Evolutionary conservation across 2,113 vertebrate species (phyloP).

Genomic region (Pituophis catenifer): DNA sequence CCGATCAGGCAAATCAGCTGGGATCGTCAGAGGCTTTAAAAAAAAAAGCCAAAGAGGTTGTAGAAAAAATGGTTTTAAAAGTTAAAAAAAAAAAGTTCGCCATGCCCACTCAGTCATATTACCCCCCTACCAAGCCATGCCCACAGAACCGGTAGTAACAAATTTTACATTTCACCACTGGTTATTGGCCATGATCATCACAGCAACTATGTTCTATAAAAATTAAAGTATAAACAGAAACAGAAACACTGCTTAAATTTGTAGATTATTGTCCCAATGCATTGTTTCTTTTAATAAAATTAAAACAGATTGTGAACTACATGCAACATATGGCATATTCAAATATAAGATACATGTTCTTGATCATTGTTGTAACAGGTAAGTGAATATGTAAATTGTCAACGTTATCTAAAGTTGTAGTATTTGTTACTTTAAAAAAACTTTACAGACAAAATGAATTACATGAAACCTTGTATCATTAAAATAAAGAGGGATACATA

Average conservation of each 20-base stretch:
- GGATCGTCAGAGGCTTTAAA: too few species aligned
- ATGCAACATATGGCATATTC: background rate
- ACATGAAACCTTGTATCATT: background rate
- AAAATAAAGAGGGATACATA: background rate
- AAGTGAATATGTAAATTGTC: background rate
- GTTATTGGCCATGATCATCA: background rate
- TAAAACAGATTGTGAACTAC: background rate
- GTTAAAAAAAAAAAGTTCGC: too few species aligned
- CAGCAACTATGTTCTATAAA: background rate
- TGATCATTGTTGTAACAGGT: background rate
- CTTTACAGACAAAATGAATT: background rate
- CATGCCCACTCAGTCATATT: too few species aligned
- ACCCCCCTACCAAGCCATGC: too few species aligned
- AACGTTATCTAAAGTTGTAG: background rate
- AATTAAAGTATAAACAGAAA: background rate
- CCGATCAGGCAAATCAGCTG: too few species aligned
- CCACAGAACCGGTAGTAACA: too few species aligned
- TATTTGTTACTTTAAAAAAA: background rate
- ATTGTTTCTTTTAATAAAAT: background rate
- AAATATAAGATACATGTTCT: background rate
- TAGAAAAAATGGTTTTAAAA: too few species aligned
- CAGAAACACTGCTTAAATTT: background rate
- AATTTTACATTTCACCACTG: too few species aligned
- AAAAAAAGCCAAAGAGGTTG: too few species aligned
- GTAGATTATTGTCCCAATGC: background rate